Base-by-base conservation (phyloP, 2,113 vertebrate species). In the Bostrychus sinensis region DNA sequence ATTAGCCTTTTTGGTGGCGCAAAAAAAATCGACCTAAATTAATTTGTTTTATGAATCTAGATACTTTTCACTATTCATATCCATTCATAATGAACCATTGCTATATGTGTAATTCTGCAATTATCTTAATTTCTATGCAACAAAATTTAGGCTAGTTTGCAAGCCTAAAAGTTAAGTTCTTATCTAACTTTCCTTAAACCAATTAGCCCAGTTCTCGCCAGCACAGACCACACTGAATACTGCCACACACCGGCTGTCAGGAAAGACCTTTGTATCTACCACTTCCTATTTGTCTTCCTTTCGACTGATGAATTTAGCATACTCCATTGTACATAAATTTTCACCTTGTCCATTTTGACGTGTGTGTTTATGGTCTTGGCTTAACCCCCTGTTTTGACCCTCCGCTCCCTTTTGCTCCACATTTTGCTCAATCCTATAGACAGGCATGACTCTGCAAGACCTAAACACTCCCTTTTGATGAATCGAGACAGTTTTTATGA, bases 271-370 rank as follows among this genome's bases (percentile, higher is more conserved):
- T 62, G 22, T 66, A 58, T 38, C 25, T 32, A 23, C n/a, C 54
- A 54, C 50, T 51, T 70, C 67, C 61, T 67, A 36, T 80, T 51
- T 58, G 41, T 60, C 74, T 77, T 81, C 75, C 81, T 76, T 50
- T 38, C 28, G 3, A 72, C 65, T 85, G 72, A 86, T 89, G 62
- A 56, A 73, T 80, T 82, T 81, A 76, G 68, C 82, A 82, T 30
- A n/a, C 2, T 7, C 3, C n/a, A 5, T 11, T 28, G 3, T 1
- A 7, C 70, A 48, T 42, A 67, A 61, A 73, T 41, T 43, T 22
- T 28, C 14, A 13, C 7, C 5, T 5, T 30, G 17, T 46, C 22
- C 38, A n/a, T 38, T 30, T 22, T 53, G 50, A 28, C 59, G 42
- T 54, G 16, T 59, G 11, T 50, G 43, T 36, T 23, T 17, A 26